phyloP scores from a whole-genome alignment of 1,140 invertebrate genomes.

The Orchestia grillus region DNA sequence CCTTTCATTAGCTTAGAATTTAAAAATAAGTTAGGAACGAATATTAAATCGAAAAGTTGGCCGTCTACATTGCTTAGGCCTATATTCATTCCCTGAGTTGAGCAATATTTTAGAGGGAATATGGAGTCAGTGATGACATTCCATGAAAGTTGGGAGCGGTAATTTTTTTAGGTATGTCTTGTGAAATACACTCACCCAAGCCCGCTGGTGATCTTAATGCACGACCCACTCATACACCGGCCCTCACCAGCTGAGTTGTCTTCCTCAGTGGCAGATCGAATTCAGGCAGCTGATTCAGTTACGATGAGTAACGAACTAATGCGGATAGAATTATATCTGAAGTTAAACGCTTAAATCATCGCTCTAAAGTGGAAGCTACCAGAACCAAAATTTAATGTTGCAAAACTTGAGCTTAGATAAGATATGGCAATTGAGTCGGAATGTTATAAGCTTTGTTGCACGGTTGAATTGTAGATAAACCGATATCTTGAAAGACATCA shows the following conservation, averaged over 20 bases:
- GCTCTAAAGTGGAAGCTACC: no score
- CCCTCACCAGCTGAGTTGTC: no score
- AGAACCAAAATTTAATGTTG: no score
- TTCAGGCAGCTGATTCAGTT: background rate
- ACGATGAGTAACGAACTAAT: background rate
- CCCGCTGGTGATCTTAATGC: background rate
- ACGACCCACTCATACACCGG: background rate
- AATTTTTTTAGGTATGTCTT: background rate
- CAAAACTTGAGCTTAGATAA: no score
- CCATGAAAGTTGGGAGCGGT: background rate
- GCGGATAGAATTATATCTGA: no score
- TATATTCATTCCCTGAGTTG: background rate
- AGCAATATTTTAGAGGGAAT: background rate
- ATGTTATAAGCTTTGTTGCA: no score
- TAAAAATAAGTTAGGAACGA: background rate
- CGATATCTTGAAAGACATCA: no score
- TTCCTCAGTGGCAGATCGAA: background rate
- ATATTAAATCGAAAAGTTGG: background rate
- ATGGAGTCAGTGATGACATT: background rate
- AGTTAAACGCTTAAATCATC: no score
- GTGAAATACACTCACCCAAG: background rate
- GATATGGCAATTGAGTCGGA: no score
- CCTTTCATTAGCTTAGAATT: background rate
- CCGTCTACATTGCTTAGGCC: background rate
- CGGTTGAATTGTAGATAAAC: no score